phyloP scores from a whole-genome alignment of 2,888 invertebrate genomes.

The Platynereis dumerilii region DNA sequence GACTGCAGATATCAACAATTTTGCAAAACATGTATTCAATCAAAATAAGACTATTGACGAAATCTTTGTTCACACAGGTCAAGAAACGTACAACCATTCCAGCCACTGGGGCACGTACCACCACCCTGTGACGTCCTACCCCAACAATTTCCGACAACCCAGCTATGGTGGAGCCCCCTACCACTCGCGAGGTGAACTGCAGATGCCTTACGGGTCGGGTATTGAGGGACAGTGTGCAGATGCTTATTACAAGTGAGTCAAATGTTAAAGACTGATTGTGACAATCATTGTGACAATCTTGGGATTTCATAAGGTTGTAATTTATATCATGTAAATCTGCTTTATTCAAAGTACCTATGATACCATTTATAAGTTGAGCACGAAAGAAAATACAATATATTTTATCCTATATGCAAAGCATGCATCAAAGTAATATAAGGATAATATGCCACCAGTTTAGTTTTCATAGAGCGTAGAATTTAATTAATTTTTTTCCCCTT shows the following conservation, averaged over 20 bases:
- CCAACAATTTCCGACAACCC: background rate
- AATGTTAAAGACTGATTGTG: background rate
- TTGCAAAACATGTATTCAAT: no score
- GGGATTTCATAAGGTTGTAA: background rate
- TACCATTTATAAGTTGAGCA: no score
- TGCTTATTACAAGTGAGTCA: constrained; percentile 1
- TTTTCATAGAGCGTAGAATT: no score
- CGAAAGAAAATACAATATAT: no score
- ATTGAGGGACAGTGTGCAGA: constrained; percentile 1
- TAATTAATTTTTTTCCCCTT: constrained; percentile 4
- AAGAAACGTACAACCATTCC: background rate
- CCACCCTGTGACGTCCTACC: background rate
- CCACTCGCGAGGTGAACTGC: background rate
- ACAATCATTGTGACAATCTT: background rate
- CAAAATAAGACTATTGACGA: no score
- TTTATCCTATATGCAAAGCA: no score
- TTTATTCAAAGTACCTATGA: no score
- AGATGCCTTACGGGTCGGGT: background rate
- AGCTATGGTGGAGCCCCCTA: constrained; percentile 10
- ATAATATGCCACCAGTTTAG: no score
- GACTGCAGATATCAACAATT: no score
- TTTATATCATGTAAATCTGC: background rate
- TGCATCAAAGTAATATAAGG: no score
- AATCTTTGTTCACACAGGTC: background rate
- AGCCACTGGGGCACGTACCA: background rate